phyloP scores from a whole-genome alignment of 2,797 vertebrate species.

The Lutjanus argentimaculatus region DNA sequence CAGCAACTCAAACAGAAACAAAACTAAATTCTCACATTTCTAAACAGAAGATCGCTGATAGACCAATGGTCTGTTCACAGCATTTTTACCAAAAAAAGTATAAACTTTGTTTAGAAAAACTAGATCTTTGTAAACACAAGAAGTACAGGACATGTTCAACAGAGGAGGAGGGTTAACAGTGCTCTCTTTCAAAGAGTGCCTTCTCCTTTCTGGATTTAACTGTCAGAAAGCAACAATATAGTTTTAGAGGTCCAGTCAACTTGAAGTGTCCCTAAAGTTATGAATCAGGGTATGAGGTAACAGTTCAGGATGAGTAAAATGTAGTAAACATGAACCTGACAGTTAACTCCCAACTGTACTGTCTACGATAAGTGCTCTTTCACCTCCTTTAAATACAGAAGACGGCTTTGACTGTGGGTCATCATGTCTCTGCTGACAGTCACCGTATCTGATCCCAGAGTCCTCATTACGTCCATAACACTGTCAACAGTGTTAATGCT shows the following conservation, averaged over 20 bases:
- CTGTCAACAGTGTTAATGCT: slow-evolving; percentile 28
- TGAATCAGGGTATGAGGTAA: slow-evolving; percentile 37
- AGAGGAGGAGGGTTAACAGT: slow-evolving; percentile 7
- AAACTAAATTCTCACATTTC: slow-evolving; percentile 45
- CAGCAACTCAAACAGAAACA: slow-evolving; percentile 1
- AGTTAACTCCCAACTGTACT: background rate
- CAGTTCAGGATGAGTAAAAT: slow-evolving; percentile 22
- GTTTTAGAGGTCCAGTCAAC: slow-evolving; percentile 34
- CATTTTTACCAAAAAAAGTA: slow-evolving; percentile 24
- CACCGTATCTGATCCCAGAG: slow-evolving; percentile 35
- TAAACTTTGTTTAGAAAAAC: slow-evolving; percentile 51
- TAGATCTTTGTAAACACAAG: slow-evolving; percentile 56
- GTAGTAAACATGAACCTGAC: slow-evolving; percentile 41
- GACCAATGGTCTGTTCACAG: slow-evolving; percentile 31
- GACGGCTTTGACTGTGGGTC: slow-evolving; percentile 15
- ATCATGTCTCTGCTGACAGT: slow-evolving; percentile 36
- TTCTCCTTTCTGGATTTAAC: slow-evolving; percentile 25
- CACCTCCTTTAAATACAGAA: slow-evolving; percentile 29
- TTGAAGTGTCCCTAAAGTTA: slow-evolving; percentile 17
- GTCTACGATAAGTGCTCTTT: slow-evolving; percentile 26
- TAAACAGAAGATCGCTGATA: slow-evolving; percentile 12
- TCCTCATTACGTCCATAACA: slow-evolving; percentile 15
- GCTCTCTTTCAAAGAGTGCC: slow-evolving; percentile 30
- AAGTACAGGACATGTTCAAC: slow-evolving; percentile 30
- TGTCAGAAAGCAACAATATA: slow-evolving; percentile 2